Conservation (phyloP, 2,113 vertebrate species). For the Crotalus tigris region DNA sequence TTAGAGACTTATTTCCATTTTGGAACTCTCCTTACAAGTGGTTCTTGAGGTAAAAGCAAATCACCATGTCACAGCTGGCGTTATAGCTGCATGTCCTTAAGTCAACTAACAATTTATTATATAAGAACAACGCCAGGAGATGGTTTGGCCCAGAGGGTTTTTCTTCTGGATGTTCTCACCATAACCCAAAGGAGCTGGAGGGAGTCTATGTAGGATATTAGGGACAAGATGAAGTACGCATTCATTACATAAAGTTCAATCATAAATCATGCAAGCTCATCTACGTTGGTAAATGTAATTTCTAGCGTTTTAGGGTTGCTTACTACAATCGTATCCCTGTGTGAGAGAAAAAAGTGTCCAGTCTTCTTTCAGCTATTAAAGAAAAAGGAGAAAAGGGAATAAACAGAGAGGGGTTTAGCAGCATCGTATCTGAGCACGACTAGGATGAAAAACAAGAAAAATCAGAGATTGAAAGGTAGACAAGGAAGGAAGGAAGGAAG, state of each 20-base stretch:
- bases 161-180: constrained; percentile 54
- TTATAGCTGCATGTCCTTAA: constrained; percentile 18
- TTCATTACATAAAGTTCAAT: constrained; percentile 24
- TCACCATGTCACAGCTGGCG: constrained; percentile 9
- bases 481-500: too few species aligned
- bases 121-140: constrained; percentile 40
- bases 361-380: background rate
- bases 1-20: background rate
- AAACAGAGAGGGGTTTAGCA: background rate
- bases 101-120: constrained; percentile 45
- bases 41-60: background rate
- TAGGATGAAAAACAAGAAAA: background rate
- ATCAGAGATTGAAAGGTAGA: background rate
- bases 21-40: background rate
- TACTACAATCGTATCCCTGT: constrained; percentile 13
- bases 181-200: constrained; percentile 46
- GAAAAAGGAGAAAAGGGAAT: background rate
- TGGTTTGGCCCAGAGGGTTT: constrained; percentile 36
- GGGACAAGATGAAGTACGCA: constrained; percentile 27
- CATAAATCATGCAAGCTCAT: constrained; percentile 47
- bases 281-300: constrained; percentile 51
- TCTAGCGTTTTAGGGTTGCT: constrained; percentile 40
- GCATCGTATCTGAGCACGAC: background rate
- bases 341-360: background rate
- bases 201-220: constrained; percentile 48